These are phyloP conservation scores for Prenolepis imparis DNA, from an alignment of 2,888 invertebrate species.

Conservation along the genomic window DNA sequence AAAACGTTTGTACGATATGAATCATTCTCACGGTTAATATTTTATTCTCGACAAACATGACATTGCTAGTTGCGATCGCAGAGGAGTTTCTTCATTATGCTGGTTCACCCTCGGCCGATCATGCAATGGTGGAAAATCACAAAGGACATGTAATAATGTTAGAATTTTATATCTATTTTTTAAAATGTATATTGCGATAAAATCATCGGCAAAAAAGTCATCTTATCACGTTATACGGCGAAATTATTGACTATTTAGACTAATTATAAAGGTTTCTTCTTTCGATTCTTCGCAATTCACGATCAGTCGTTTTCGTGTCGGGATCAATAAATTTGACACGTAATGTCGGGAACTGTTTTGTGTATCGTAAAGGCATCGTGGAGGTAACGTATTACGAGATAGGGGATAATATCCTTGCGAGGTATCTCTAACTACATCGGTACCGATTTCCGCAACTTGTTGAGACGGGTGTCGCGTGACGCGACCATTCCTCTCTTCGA, in stretches of 20 bases:
- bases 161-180: not conserved
- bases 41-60: constrained; percentile 25
- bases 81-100: constrained; percentile 43
- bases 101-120: constrained; percentile 68
- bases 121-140: constrained; percentile 54
- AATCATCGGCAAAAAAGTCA: not conserved
- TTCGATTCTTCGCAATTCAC: constrained; percentile 24
- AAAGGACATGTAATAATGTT: not conserved
- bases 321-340: constrained; percentile 53
- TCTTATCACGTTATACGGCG: not conserved
- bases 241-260: not conserved
- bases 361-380: constrained; percentile 61
- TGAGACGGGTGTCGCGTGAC: constrained; percentile 74
- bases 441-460: constrained; percentile 78
- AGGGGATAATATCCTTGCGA: constrained; percentile 14
- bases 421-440: constrained; percentile 44
- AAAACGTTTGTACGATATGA: constrained; percentile 21
- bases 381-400: not conserved
- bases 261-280: constrained; percentile 11
- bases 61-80: constrained; percentile 33
- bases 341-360: constrained; percentile 65
- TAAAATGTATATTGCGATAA: not conserved
- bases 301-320: not conserved
- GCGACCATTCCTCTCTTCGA: constrained; percentile 42
- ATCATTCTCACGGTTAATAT: constrained; percentile 14